These are phyloP conservation scores for Dolichallabes microphthalmus DNA, from an alignment of 2,113 vertebrate species.

Conservation along the genomic window DNA sequence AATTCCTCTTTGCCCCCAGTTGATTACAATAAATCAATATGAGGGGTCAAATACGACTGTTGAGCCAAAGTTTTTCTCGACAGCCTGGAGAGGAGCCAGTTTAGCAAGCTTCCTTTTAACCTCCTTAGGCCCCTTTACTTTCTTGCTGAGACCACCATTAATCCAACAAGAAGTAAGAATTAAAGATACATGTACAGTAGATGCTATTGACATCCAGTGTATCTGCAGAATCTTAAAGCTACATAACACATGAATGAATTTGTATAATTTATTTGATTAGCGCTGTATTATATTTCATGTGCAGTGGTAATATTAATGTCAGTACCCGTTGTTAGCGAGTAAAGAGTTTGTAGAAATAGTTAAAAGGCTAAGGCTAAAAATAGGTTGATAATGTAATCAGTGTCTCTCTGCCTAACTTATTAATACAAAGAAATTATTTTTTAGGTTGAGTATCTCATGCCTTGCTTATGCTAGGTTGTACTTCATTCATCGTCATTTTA, in stretches of 20 bases:
- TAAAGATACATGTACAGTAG: neutral
- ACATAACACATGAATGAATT: neutral
- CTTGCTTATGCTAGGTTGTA: too few species aligned
- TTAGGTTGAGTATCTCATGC: too few species aligned
- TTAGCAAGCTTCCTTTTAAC: slow-evolving; percentile 41
- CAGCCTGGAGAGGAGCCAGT: slow-evolving; percentile 49
- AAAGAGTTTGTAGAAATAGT: too few species aligned
- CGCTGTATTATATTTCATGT: neutral
- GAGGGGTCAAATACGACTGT: slow-evolving; percentile 69
- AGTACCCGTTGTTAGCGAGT: too few species aligned
- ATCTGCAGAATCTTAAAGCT: neutral
- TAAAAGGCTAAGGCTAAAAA: too few species aligned
- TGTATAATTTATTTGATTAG: neutral
- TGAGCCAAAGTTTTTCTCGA: slow-evolving; percentile 63
- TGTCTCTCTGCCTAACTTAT: too few species aligned
- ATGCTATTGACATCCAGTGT: neutral
- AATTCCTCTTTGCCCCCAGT: slow-evolving; percentile 69
- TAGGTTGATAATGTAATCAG: too few species aligned
- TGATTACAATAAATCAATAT: slow-evolving; percentile 78
- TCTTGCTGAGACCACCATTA: slow-evolving; percentile 67
- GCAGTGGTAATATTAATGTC: neutral
- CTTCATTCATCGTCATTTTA: too few species aligned
- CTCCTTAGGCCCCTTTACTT: slow-evolving; percentile 58
- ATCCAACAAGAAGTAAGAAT: slow-evolving; percentile 42
- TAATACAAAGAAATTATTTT: too few species aligned